phyloP scores from a whole-genome alignment of 2,113 vertebrate genomes.

The Illadopsis cleaveri region DNA sequence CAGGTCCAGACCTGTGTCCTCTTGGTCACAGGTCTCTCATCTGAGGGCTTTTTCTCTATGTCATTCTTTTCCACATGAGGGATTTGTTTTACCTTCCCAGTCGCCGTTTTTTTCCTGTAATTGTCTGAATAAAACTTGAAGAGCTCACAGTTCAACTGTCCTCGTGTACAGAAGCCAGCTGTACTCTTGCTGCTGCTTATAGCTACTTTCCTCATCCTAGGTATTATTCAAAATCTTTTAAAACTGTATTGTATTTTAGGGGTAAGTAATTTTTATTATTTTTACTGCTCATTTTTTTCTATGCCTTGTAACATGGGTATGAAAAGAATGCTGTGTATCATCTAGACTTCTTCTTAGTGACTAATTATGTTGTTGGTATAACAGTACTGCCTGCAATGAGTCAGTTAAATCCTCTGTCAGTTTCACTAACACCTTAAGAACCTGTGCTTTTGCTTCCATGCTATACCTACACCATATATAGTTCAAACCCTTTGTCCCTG shows the following conservation, averaged over 20 bases:
- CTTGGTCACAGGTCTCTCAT: neutral
- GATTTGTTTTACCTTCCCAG: neutral
- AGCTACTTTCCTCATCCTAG: neutral
- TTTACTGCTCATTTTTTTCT: neutral
- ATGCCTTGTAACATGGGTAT: neutral
- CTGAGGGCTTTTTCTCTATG: neutral
- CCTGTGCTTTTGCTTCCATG: neutral
- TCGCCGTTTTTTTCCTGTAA: neutral
- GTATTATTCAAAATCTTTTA: neutral
- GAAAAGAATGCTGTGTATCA: neutral
- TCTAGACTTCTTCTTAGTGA: neutral
- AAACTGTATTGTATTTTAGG: neutral
- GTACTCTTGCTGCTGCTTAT: neutral
- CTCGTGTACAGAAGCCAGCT: neutral
- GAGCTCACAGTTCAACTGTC: neutral
- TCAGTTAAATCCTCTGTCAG: neutral
- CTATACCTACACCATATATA: neutral
- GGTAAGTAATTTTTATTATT: neutral
- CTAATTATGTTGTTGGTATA: neutral
- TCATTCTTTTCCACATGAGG: neutral
- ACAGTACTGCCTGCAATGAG: accelerated
- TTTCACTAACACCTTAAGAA: neutral
- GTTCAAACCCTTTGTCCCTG: neutral
- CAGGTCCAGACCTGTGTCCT: accelerated
- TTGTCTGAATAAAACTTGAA: neutral